Percentiles rank a stretch among this genome's conserved stretches.
Conservation (phyloP, 2,888 invertebrate species). For the Lycocerus yunnanus region DNA sequence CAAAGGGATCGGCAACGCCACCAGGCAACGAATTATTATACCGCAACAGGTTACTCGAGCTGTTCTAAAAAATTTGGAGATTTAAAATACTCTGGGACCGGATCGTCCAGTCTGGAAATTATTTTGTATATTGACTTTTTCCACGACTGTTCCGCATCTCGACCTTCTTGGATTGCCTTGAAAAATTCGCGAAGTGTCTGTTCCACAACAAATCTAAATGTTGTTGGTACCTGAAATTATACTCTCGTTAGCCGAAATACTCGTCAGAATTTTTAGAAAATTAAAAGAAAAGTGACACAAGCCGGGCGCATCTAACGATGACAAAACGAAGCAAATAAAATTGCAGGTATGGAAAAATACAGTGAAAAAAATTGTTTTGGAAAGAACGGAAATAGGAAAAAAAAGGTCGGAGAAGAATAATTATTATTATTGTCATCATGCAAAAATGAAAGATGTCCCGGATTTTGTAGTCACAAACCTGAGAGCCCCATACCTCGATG, state of each 20-base stretch:
- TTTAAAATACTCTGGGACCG: conserved; percentile 99
- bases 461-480: conserved; percentile 61
- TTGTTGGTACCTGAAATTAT: conserved; percentile 83
- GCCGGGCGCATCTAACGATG: conserved; percentile 7
- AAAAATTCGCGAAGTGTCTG: conserved; percentile 98
- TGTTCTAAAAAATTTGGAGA: conserved; percentile 99
- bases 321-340: neutral
- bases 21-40: conserved; percentile 40
- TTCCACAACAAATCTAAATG: conserved; percentile 97
- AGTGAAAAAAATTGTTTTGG: too few relatives aligned
- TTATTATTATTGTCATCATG: conserved; percentile 12
- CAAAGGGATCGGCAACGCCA: conserved; percentile 15
- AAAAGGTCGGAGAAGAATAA: too few relatives aligned
- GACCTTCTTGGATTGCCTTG: conserved; percentile 95
- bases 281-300: conserved; percentile 17
- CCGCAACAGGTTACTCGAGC: conserved; percentile 74
- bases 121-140: conserved; percentile 99
- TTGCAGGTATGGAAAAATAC: too few relatives aligned
- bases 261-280: neutral
- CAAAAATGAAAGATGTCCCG: conserved; percentile 39
- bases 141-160: conserved; percentile 99
- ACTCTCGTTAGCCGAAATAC: neutral
- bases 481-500: conserved; percentile 83
- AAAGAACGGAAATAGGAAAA: too few relatives aligned
- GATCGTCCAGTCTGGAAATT: conserved; percentile 98